These are phyloP conservation scores for Meandrina meandrites DNA, from an alignment of 92 coral and sea anemone species.

Conservation along the genomic window DNA sequence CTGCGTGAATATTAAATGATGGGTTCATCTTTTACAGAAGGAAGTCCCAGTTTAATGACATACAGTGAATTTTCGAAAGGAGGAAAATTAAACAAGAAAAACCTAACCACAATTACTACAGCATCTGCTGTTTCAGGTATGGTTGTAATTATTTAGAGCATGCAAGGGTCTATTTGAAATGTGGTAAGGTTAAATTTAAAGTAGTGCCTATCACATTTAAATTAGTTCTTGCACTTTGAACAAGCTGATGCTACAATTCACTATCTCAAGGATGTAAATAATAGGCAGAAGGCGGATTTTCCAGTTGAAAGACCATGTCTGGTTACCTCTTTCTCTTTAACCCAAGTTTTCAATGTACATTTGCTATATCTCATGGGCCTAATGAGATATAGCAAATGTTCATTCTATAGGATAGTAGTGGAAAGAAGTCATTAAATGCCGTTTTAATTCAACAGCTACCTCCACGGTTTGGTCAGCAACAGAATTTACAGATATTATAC, in stretches of 20 bases:
- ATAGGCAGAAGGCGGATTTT: no score
- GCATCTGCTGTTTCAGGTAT: slow-evolving; percentile 6
- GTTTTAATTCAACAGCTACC: background rate
- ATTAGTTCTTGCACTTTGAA: background rate
- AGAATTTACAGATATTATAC: slow-evolving; percentile 55
- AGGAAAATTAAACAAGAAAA: background rate
- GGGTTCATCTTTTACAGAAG: background rate
- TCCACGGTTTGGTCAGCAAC: slow-evolving; percentile 60
- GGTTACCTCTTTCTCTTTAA: no score
- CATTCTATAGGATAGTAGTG: no score
- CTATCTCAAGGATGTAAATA: no score
- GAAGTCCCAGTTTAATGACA: slow-evolving; percentile 19
- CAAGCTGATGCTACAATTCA: background rate
- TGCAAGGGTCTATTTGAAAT: background rate
- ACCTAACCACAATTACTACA: background rate
- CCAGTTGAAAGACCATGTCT: no score
- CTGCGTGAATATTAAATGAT: background rate
- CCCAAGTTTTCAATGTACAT: no score
- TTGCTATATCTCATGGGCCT: no score
- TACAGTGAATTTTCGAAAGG: slow-evolving; percentile 32
- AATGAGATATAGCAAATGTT: no score
- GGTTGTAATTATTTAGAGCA: background rate
- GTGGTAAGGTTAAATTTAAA: no score
- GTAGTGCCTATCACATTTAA: no score
- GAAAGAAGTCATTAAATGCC: background rate